Conservation (phyloP, 2,888 invertebrate species). For the Oligia fasciuncula region DNA sequence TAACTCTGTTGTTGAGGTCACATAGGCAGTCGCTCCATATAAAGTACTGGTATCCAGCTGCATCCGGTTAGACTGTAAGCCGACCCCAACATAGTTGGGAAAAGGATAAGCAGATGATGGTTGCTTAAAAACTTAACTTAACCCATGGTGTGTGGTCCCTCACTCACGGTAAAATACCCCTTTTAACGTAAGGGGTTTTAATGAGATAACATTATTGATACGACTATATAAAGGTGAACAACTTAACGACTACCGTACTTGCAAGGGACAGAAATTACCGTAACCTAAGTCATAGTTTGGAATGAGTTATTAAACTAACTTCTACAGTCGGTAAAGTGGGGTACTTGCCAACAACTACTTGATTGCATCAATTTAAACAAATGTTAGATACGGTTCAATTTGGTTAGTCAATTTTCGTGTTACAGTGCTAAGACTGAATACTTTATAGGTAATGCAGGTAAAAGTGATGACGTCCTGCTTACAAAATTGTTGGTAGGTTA, state of each 20-base stretch:
- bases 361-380: neutral
- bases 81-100: neutral
- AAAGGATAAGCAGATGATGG: neutral
- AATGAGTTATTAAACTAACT: neutral
- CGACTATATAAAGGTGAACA: conserved; percentile 5
- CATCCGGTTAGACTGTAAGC: no score
- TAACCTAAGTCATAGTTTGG: neutral
- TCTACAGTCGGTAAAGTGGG: neutral
- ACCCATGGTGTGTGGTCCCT: conserved; percentile 4
- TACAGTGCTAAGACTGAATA: neutral
- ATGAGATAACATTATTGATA: conserved; percentile 13
- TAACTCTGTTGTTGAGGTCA: neutral
- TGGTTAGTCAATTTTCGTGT: no score
- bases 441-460: no score
- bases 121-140: neutral
- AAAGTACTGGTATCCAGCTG: neutral
- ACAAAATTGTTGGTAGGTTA: neutral
- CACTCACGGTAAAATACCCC: neutral
- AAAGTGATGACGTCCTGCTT: neutral
- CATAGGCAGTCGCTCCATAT: neutral
- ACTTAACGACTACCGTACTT: conserved; percentile 2
- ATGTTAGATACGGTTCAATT: neutral
- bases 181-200: conserved; percentile 7
- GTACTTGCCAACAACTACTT: neutral
- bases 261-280: neutral